Percentiles rank a stretch among this genome's conserved stretches.
phyloP scores from a whole-genome alignment of 2,888 invertebrate species.

The Drosophila hamatofila region DNA sequence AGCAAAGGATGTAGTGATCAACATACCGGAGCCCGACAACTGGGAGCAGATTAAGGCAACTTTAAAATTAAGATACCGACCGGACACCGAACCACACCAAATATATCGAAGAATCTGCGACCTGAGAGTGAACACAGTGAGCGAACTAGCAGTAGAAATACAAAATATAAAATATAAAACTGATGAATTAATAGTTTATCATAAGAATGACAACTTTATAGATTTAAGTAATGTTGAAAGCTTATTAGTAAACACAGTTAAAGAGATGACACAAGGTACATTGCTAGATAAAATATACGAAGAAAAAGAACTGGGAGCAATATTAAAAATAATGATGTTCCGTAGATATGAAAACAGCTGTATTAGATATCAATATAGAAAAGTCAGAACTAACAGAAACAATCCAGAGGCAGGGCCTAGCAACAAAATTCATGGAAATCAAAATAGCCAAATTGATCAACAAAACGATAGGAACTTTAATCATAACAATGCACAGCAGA shows the following conservation, averaged over 20 bases:
- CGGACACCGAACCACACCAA: neutral
- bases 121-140: neutral
- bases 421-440: no score
- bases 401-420: neutral
- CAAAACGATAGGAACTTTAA: neutral
- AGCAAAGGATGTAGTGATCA: neutral
- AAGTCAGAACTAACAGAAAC: accelerated
- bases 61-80: neutral
- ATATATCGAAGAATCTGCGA: neutral
- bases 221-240: neutral
- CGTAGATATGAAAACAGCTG: no score
- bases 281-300: neutral
- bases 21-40: neutral
- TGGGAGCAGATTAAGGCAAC: neutral
- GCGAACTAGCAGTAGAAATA: neutral
- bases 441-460: no score
- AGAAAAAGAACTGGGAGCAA: neutral
- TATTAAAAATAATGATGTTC: neutral
- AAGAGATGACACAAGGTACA: neutral
- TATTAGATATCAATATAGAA: neutral
- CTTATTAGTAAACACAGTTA: neutral
- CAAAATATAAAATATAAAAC: neutral
- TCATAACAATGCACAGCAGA: no score
- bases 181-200: neutral
- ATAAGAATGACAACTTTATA: neutral